Conservation (phyloP, 1,140 invertebrate genomes). For the Acyrthosiphon pisum region DNA sequence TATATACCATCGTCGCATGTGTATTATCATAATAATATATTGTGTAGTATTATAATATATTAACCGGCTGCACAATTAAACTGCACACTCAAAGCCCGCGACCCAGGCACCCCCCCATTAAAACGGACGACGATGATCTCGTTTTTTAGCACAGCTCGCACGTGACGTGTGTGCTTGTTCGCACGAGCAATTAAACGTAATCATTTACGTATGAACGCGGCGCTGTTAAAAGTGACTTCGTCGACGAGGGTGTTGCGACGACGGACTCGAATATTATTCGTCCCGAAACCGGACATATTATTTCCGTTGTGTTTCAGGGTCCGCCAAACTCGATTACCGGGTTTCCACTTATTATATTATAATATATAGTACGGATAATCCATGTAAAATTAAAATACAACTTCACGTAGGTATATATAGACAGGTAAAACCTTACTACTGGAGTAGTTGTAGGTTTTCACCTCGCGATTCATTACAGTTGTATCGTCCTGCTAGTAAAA, state of each 20-base stretch:
- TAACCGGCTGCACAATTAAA: neutral
- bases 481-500: neutral
- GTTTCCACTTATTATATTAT: too few relatives aligned
- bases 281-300: neutral
- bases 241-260: too few relatives aligned
- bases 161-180: neutral
- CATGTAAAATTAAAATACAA: neutral
- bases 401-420: neutral
- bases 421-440: too few relatives aligned
- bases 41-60: neutral
- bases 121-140: neutral
- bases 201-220: neutral
- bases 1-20: too few relatives aligned
- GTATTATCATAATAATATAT: neutral
- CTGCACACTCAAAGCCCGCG: neutral
- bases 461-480: neutral
- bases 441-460: neutral
- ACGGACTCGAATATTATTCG: neutral
- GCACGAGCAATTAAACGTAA: neutral
- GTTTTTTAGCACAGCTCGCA: neutral
- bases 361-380: too few relatives aligned
- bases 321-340: neutral
- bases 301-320: neutral
- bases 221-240: neutral
- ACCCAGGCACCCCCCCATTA: neutral